Conservation (phyloP, 2,888 invertebrate species). For the Helleia helle region DNA sequence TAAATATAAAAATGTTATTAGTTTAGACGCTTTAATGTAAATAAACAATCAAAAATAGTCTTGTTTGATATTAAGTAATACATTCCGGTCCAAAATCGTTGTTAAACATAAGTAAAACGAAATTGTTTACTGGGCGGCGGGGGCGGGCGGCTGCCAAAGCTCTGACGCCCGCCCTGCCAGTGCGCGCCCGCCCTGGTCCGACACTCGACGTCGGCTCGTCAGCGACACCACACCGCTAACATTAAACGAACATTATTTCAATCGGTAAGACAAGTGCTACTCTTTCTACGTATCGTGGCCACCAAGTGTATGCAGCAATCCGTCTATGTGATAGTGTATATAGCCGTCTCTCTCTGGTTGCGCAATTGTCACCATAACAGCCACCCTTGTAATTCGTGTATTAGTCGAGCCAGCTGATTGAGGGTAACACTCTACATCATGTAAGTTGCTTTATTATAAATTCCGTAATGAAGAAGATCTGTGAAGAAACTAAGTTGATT, state of each 20-base stretch:
- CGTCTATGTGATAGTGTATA: slow-evolving; percentile 7
- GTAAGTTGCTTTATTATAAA: not conserved
- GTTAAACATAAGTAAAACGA: slow-evolving; percentile 30
- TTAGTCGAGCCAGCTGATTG: not conserved
- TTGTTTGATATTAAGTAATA: slow-evolving; percentile 5
- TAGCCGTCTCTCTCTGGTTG: not conserved
- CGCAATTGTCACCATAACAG: not conserved
- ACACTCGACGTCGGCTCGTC: slow-evolving; percentile 75
- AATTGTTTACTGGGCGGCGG: slow-evolving; percentile 42
- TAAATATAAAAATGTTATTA: too few relatives aligned
- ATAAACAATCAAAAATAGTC: slow-evolving; percentile 7
- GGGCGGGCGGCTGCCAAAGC: slow-evolving; percentile 28
- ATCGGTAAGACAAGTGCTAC: slow-evolving; percentile 58
- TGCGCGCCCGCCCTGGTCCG: slow-evolving; percentile 70
- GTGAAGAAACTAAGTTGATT: too few relatives aligned
- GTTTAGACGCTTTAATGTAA: slow-evolving; percentile 2
- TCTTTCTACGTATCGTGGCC: not conserved
- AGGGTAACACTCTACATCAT: not conserved
- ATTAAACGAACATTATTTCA: slow-evolving; percentile 60
- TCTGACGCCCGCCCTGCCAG: slow-evolving; percentile 41
- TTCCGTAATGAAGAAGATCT: too few relatives aligned
- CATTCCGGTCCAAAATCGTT: slow-evolving; percentile 13
- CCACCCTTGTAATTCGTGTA: not conserved
- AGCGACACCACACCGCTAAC: slow-evolving; percentile 58
- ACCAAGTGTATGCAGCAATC: not conserved